Base-by-base conservation (phyloP, 2,888 invertebrate species). In the Chelonus formosanus region DNA sequence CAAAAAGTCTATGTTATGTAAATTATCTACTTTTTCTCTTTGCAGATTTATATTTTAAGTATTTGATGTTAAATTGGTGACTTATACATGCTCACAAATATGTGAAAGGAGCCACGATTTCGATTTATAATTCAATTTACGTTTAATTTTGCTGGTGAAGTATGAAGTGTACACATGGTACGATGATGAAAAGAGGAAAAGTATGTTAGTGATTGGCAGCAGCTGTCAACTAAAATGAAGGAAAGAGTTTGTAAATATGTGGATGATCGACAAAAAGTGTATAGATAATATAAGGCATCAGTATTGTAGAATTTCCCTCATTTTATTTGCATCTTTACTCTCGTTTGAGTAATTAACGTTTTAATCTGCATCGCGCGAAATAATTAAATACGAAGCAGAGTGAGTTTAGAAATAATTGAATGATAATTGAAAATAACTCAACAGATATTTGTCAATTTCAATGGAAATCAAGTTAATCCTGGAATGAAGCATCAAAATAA, bases 101-200 rank as follows among this genome's bases (percentile, higher is more conserved):
- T 48, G 7, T 10, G 20, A 20, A 20, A 20, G 20, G 20, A 48
- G 31, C 48, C 48, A 65, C 59, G 7, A 47, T 58, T 44, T 68
- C 63, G 61, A 68, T 70, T 62, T 70, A 69, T 69, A 67, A 71
- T 68, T 71, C 67, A 67, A 68, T 68, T 68, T 67, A 67, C 65
- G 70, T 70, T 71, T 70, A 70, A 71, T 71, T 70, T 67, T 54
- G 67, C 36, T 58, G 34, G 63, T 57, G 59, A 7, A 4, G 48
- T 52, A 60, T 66, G 65, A 69, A 68, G 61, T 68, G 66, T 69
- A 56, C 63, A 48, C 56, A 53, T 50, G 4, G 10, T 3, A 20
- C 3, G 48, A n/a, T 59, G 44, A 56, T 64, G 57, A 43, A 43
- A 59, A 55, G 67, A 63, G 67, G 45, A 54, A 10, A 58, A 36